Conservation (phyloP, 1,140 invertebrate species). For the Galendromus occidentalis region DNA sequence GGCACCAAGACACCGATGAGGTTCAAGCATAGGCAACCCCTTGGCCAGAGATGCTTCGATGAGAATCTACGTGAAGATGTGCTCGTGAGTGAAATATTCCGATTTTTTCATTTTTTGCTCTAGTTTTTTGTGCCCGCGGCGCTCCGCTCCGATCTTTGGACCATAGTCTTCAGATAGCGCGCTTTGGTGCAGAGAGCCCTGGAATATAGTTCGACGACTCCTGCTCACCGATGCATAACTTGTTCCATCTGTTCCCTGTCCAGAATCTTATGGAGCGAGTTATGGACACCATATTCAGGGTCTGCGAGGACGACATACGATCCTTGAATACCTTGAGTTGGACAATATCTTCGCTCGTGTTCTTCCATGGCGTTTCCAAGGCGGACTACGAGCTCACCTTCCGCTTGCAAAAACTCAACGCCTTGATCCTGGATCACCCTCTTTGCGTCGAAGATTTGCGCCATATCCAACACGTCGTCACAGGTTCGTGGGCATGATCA, state of each 20-base stretch:
- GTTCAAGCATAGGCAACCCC: background rate
- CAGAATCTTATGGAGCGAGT: background rate
- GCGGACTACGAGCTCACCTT: slow-evolving; percentile 34
- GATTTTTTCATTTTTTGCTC: background rate
- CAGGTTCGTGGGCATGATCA: too few relatives aligned
- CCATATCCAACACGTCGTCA: too few relatives aligned
- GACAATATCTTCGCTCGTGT: slow-evolving; percentile 40
- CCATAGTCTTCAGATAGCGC: too few relatives aligned
- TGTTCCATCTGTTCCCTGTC: background rate
- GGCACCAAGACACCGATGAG: background rate
- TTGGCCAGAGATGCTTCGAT: background rate
- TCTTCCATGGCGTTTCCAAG: slow-evolving; percentile 33
- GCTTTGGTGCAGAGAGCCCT: too few relatives aligned
- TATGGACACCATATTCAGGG: slow-evolving; percentile 25
- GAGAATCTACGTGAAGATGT: background rate
- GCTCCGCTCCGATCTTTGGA: too few relatives aligned
- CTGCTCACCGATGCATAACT: too few relatives aligned
- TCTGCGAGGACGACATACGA: slow-evolving; percentile 49
- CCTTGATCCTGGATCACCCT: too few relatives aligned
- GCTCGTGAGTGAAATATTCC: background rate
- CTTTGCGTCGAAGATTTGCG: too few relatives aligned
- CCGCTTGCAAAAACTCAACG: too few relatives aligned
- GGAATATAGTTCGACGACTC: too few relatives aligned
- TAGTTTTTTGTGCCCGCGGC: too few relatives aligned
- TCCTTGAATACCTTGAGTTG: slow-evolving; percentile 40